A percentile compares a stretch with the other conserved stretches of the same genome.
phyloP scores from a whole-genome alignment of 2,888 invertebrate genomes.

The Orthosia gracilis region DNA sequence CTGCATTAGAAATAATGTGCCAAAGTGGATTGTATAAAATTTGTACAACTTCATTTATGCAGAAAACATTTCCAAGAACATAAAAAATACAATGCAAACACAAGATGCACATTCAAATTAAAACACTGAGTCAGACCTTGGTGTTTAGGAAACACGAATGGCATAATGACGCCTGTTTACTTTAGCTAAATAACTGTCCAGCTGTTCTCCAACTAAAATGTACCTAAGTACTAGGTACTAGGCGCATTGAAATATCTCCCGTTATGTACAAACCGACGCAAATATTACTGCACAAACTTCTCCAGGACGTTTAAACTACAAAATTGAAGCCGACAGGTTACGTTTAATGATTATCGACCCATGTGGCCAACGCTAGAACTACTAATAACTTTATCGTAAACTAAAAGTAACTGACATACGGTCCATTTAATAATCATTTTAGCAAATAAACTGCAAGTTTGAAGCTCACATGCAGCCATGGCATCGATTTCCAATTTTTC shows the following conservation, averaged over 20 bases:
- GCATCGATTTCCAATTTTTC: slow-evolving; percentile 78
- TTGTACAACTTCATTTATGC: neutral
- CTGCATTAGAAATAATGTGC: neutral
- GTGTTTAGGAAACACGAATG: slow-evolving; percentile 55
- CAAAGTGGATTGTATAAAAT: neutral
- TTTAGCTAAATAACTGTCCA: slow-evolving; percentile 46
- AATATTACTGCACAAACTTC: slow-evolving; percentile 16
- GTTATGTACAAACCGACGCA: neutral
- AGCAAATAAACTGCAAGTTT: slow-evolving; percentile 21
- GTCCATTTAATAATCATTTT: neutral
- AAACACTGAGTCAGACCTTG: slow-evolving; percentile 39
- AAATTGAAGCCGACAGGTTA: slow-evolving; percentile 66
- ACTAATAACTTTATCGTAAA: slow-evolving; percentile 35
- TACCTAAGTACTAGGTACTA: slow-evolving; percentile 3
- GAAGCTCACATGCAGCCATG: slow-evolving; percentile 21
- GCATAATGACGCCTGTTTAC: slow-evolving; percentile 67
- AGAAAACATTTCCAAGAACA: slow-evolving; percentile 10
- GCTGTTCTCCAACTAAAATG: slow-evolving; percentile 56
- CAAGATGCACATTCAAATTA: slow-evolving; percentile 29
- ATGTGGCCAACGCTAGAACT: slow-evolving; percentile 72
- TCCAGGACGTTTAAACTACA: slow-evolving; percentile 26
- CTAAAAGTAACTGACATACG: slow-evolving; percentile 42
- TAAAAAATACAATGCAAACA: slow-evolving; percentile 12
- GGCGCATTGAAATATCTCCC: slow-evolving; percentile 1
- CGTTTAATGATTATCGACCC: slow-evolving; percentile 79